These are phyloP conservation scores for Rhinophrynus dorsalis DNA, from an alignment of 2,797 vertebrate species.

Conservation along the genomic window DNA sequence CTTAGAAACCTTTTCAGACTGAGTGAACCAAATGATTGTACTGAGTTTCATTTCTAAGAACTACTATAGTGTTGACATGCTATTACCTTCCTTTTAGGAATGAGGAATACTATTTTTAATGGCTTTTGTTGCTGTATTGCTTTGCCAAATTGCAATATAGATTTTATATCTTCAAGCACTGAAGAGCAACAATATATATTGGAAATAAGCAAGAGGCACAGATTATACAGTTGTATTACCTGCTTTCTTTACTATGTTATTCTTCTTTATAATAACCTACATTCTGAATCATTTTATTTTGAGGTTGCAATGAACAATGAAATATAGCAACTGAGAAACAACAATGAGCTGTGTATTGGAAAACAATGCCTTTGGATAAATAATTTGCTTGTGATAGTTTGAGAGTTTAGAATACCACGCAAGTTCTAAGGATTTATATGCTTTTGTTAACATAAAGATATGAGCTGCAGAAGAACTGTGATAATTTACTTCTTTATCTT, in stretches of 20 bases:
- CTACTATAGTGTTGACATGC: neutral
- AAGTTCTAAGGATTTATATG: constrained; percentile 16
- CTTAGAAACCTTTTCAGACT: no score
- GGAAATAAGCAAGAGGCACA: constrained; percentile 36
- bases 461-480: neutral
- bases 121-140: constrained; percentile 19
- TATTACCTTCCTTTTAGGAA: constrained; percentile 32
- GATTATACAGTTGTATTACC: constrained; percentile 38
- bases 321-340: constrained; percentile 19
- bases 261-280: constrained; percentile 39
- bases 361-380: constrained; percentile 31
- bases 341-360: constrained; percentile 20
- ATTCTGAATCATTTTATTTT: constrained; percentile 38
- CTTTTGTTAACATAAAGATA: constrained; percentile 32
- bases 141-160: constrained; percentile 36
- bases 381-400: constrained; percentile 13
- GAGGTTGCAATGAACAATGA: constrained; percentile 16
- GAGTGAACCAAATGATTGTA: no score
- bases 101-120: constrained; percentile 17
- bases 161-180: constrained; percentile 35
- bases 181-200: constrained; percentile 29
- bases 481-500: neutral
- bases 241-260: constrained; percentile 5
- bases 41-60: no score
- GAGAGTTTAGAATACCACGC: neutral